Percentiles rank a stretch among this genome's conserved stretches.
phyloP scores from a whole-genome alignment of 2,888 invertebrate species.

The Epistrophe eligans region DNA sequence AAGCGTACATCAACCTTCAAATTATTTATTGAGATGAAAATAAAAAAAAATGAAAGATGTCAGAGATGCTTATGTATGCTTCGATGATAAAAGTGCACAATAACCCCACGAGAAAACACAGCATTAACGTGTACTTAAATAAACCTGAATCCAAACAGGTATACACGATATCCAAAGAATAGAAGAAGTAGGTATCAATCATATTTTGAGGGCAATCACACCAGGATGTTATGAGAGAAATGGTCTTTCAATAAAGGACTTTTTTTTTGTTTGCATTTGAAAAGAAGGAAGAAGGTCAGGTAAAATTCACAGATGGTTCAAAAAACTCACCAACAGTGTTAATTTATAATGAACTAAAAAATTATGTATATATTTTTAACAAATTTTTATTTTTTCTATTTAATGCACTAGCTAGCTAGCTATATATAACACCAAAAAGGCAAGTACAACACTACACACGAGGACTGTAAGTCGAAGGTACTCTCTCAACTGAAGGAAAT shows the following conservation, averaged over 20 bases:
- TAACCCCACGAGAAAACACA: not conserved
- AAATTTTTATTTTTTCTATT: not conserved
- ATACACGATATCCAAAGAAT: not conserved
- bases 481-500: conserved; percentile 47
- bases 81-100: not conserved
- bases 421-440: conserved; percentile 5
- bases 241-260: not conserved
- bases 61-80: not conserved
- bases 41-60: conserved; percentile 3
- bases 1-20: conserved; percentile 22
- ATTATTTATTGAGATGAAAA: conserved; percentile 26
- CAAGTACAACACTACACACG: conserved; percentile 35
- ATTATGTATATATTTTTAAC: not conserved
- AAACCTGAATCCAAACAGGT: conserved; percentile 25
- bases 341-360: not conserved
- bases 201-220: not conserved
- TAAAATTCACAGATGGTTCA: not conserved
- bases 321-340: not conserved
- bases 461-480: conserved; percentile 35
- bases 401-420: conserved; percentile 11
- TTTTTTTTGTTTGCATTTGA: not conserved
- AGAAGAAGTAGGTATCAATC: not conserved
- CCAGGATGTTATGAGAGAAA: not conserved
- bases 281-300: not conserved
- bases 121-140: not conserved